Percentiles rank a stretch among this genome's conserved stretches.
phyloP scores from a whole-genome alignment of 1,140 invertebrate species.

The Hormaphis cornu region DNA sequence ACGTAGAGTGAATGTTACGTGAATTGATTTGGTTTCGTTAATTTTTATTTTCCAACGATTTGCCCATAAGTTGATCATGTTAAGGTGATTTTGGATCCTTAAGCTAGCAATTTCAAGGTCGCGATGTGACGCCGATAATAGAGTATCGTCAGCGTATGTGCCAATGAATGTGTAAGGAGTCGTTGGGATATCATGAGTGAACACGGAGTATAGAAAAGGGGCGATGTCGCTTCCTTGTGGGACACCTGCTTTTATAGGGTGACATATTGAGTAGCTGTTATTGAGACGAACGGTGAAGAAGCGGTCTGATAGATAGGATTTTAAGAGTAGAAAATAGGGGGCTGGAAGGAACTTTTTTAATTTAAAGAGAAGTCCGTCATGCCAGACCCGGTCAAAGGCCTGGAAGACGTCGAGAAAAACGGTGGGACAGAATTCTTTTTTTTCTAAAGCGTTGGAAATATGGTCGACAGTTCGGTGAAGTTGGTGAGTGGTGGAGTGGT shows the following conservation, averaged over 20 bases:
- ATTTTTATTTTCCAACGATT: not conserved
- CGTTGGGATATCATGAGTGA: no score
- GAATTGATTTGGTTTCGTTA: not conserved
- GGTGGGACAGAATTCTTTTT: slow-evolving; percentile 33
- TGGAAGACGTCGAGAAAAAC: slow-evolving; percentile 37
- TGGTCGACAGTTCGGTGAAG: slow-evolving; percentile 32
- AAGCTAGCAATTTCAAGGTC: no score
- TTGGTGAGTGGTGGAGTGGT: slow-evolving; percentile 39
- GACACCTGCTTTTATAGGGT: not conserved
- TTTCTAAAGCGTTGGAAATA: slow-evolving; percentile 33
- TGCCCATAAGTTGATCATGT: no score
- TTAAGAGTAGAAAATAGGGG: not conserved
- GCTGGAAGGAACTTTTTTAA: not conserved
- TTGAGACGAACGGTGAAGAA: slow-evolving; percentile 5
- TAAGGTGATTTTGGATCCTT: not conserved
- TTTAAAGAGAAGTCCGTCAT: slow-evolving; percentile 36
- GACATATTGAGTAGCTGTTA: not conserved
- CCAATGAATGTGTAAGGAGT: not conserved
- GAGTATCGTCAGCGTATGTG: slow-evolving; percentile 1
- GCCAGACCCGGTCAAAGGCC: slow-evolving; percentile 41
- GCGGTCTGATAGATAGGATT: slow-evolving; percentile 20
- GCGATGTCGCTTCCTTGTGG: slow-evolving; percentile 14
- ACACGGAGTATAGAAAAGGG: slow-evolving; percentile 5
- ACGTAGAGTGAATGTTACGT: no score
- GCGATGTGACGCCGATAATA: not conserved